These are phyloP conservation scores for Helobdella robusta DNA, from an alignment of 2,888 invertebrate genomes.

Conservation along the genomic window DNA sequence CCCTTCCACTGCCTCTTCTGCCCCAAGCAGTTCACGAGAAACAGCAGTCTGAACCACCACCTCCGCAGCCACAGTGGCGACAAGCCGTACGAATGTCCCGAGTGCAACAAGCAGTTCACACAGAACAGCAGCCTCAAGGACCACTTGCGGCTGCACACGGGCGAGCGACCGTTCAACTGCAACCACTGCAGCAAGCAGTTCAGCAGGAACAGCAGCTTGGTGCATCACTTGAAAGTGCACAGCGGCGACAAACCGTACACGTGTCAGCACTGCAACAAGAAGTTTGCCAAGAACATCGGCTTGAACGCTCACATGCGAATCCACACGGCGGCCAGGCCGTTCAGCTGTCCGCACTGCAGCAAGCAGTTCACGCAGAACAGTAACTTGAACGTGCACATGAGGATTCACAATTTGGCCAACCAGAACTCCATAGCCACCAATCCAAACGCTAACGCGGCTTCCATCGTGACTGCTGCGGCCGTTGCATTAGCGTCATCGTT, in stretches of 20 bases:
- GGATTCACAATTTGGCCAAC: slow-evolving; percentile 22
- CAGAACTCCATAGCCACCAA: neutral
- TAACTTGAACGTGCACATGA: slow-evolving; percentile 23
- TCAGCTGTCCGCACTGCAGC: slow-evolving; percentile 24
- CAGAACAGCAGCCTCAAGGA: slow-evolving; percentile 26
- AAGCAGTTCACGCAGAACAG: slow-evolving; percentile 26
- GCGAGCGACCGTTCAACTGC: slow-evolving; percentile 26
- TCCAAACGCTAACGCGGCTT: slow-evolving; percentile 18
- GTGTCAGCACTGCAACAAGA: slow-evolving; percentile 23
- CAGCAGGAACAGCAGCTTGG: slow-evolving; percentile 13
- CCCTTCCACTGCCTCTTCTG: slow-evolving; percentile 25
- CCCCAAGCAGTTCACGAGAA: slow-evolving; percentile 25
- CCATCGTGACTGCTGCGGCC: slow-evolving; percentile 21
- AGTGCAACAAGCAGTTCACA: slow-evolving; percentile 24
- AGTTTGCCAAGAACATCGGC: slow-evolving; percentile 25
- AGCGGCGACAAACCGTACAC: slow-evolving; percentile 25
- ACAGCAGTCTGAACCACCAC: slow-evolving; percentile 21
- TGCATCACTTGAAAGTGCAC: slow-evolving; percentile 22
- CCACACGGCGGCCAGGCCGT: slow-evolving; percentile 22
- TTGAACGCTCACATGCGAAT: slow-evolving; percentile 26
- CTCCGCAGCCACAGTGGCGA: slow-evolving; percentile 24
- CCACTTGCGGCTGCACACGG: slow-evolving; percentile 25
- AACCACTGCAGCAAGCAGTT: slow-evolving; percentile 25
- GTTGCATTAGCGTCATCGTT: slow-evolving; percentile 14
- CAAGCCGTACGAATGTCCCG: slow-evolving; percentile 26